Evolutionary conservation across 1,140 invertebrate genomes (phyloP).

Genomic region (Eumeta japonica): DNA sequence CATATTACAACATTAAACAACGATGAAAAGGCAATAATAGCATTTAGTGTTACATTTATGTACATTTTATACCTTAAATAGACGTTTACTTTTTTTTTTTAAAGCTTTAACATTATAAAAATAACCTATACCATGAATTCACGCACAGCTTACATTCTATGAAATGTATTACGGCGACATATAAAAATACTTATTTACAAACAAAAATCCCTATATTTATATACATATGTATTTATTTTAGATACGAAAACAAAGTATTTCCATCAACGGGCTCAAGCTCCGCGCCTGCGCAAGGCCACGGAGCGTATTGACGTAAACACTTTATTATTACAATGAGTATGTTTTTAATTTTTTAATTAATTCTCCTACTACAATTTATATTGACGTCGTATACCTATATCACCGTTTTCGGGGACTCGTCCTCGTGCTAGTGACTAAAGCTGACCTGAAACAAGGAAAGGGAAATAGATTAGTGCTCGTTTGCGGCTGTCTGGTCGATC

Average conservation of each 20-base stretch:
- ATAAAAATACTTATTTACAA: too few relatives aligned
- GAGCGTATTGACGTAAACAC: conserved; percentile 36
- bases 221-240: conserved; percentile 3
- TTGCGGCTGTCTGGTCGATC: too few relatives aligned
- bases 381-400: conserved; percentile 4
- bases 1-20: conserved; percentile 12
- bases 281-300: too few relatives aligned
- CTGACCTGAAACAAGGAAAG: conserved; percentile 3
- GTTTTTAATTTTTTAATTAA: conserved; percentile 12
- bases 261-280: conserved; percentile 43
- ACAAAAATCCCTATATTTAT: conserved; percentile 6
- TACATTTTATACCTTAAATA: conserved; percentile 12
- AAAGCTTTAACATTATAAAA: not conserved
- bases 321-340: conserved; percentile 19
- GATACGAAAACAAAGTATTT: conserved; percentile 35
- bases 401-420: too few relatives aligned
- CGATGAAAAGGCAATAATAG: conserved; percentile 16
- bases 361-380: not conserved
- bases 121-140: too few relatives aligned
- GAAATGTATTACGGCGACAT: too few relatives aligned
- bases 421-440: conserved; percentile 8
- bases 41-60: conserved; percentile 8
- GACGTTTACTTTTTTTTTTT: conserved; percentile 6
- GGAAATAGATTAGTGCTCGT: too few relatives aligned
- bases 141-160: too few relatives aligned